Base-by-base conservation (phyloP, 2,797 vertebrate species). In the Vireo griseus region DNA sequence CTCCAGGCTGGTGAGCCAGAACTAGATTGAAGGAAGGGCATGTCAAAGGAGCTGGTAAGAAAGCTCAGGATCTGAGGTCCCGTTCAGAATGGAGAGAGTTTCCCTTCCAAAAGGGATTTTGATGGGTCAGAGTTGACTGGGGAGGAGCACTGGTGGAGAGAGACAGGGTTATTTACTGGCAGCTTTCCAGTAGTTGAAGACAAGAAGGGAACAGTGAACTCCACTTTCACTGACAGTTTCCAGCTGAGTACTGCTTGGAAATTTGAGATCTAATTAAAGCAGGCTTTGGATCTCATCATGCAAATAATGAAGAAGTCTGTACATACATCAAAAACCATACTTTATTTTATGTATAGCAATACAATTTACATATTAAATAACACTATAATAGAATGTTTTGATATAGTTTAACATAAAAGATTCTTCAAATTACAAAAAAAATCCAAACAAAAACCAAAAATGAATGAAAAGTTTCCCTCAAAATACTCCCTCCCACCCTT, bases 311-410 rank as follows among this genome's bases (percentile, higher is more conserved):
- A 69, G 91, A 71, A 95, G 87, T 86, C 97, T 11, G 89, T 97
- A 98, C 98, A 98, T 99, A 99, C 99, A 99, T 99, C 98, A 99
- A 99, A 99, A 99, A 98, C 98, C 98, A 99, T 99, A 98, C 98
- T 99, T 99, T 99, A 99, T 99, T 99, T 99, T 98, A 99, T 98
- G 99, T 99, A 99, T 99, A 98, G 98, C 99, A 99, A 99, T 99
- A 99, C 99, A 98, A 99, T 99, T 99, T 99, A 99, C 99, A 99
- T 99, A 99, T 99, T 99, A 99, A 99, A 99, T 99, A 99, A 99
- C 98, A 99, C 98, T 99, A 98, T 99, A 98, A 98, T 99, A 99
- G 98, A 99, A 98, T 98, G 98, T 98, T 99, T 98, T 98, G 97
- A 99, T 99, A 99, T 98, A 99, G 98, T 98, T 99, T 98, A 97